These are phyloP conservation scores for Salvelinus fontinalis DNA, from an alignment of 2,113 vertebrate genomes.

Conservation along the genomic window DNA sequence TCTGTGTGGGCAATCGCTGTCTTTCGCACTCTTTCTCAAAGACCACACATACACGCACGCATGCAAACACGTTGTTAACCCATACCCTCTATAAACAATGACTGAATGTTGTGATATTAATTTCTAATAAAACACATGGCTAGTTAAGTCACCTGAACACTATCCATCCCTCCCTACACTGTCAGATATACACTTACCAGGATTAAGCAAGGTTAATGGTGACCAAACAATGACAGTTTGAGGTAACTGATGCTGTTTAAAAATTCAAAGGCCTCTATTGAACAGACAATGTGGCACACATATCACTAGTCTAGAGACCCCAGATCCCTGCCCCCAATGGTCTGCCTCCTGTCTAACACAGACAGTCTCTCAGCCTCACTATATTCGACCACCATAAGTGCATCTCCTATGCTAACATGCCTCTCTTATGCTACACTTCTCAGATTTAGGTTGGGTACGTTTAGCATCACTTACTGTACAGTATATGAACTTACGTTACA, in stretches of 20 bases:
- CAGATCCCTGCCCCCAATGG: constrained; percentile 42
- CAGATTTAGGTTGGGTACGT: no score
- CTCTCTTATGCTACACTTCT: no score
- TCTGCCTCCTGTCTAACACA: neutral
- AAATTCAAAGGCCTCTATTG: constrained; percentile 74
- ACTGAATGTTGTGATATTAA: neutral
- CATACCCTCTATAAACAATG: neutral
- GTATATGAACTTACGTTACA: no score
- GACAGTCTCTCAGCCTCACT: neutral
- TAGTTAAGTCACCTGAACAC: neutral
- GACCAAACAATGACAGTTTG: constrained; percentile 72
- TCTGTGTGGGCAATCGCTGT: constrained; percentile 7
- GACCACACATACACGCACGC: neutral
- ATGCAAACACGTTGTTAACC: neutral
- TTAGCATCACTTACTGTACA: no score
- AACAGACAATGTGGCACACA: constrained; percentile 69
- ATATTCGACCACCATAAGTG: neutral
- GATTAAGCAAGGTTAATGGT: constrained; percentile 70
- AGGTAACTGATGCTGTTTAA: constrained; percentile 78
- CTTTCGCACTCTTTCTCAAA: neutral
- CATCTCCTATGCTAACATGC: neutral
- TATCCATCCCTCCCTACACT: constrained; percentile 21
- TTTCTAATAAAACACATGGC: neutral
- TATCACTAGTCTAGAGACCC: constrained; percentile 49
- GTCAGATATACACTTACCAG: constrained; percentile 62